These are phyloP conservation scores for Suricata suricatta DNA, from an alignment of 2,113 vertebrate species.

Conservation along the genomic window DNA sequence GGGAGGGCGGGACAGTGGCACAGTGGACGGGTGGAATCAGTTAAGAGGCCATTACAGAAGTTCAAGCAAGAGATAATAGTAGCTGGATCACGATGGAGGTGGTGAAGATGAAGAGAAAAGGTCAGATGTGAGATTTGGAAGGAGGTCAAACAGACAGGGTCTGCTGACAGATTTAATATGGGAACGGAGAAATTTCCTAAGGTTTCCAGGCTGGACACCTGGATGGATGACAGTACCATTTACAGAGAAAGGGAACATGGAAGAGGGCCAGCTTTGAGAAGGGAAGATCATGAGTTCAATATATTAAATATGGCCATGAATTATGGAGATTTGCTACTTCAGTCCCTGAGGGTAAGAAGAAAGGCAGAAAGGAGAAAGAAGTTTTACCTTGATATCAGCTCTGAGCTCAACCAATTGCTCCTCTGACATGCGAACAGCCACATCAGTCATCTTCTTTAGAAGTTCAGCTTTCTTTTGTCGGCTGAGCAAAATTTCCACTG, in stretches of 20 bases:
- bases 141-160: background rate
- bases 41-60: background rate
- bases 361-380: background rate
- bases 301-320: background rate
- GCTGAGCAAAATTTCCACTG: conserved; percentile 92
- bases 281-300: background rate
- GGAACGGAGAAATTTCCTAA: background rate
- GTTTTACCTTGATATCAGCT: conserved; percentile 94
- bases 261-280: conserved; percentile 1
- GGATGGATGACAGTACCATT: background rate
- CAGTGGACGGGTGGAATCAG: background rate
- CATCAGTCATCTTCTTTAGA: conserved; percentile 92
- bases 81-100: background rate
- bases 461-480: conserved; percentile 94
- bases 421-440: conserved; percentile 93
- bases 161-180: background rate
- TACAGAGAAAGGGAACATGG: conserved; percentile 2
- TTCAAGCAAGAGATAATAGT: background rate
- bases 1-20: background rate
- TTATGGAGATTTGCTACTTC: conserved; percentile 23
- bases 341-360: background rate
- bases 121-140: background rate
- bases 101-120: background rate
- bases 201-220: conserved; percentile 11
- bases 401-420: conserved; percentile 94